Evolutionary conservation across 1,140 invertebrate species (phyloP), one percentile per base, ranked within the genome.

Genomic region (Glomeris maerens): DNA sequence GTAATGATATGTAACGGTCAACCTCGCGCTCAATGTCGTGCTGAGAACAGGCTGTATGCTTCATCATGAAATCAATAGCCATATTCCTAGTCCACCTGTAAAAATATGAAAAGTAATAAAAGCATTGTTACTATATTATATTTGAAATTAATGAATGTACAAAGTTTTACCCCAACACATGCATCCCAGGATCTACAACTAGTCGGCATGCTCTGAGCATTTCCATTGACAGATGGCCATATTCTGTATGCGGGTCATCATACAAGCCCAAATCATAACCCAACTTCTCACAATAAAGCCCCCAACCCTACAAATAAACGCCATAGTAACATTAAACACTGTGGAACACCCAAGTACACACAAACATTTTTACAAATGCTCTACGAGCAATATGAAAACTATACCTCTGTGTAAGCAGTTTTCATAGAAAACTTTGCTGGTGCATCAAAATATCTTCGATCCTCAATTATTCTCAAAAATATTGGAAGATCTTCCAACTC

Each of bases 1-100:
- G 72, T 66, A 67, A 71, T 1, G 68, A 68, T 48, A 73, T 65
- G 59, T 73, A 72, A 13, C 72, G 62, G 45, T 71, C 62, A 22
- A 72, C 55, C 57, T 72, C 70, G 17, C 59, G 47, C 21, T 60
- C 55, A 1, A 67, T 52, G 29, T 55, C 49, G 2, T 53, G n/a
- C 20, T 45, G n/a, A 14, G 55, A 47, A 22, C 56, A 53, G 17
- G 64, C 61, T 3, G 67, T 65, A 55, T 70, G 58, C 14, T 59
- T 58, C 22, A 62, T 29, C 60, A 72, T 60, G 51, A 61, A 71
- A 2, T 69, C 55, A 7, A 72, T 60, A 1, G 70, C 70, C 31
- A 59, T 26, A 10, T 72, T 59, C 25, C 64, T 59, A 5, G 59
- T 68, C 71, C 69, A 72, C n/a, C 47, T 48, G n/a, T n/a, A n/a